Percentiles rank a stretch among this genome's conserved stretches.
These are phyloP conservation scores for Ophion slaviceki DNA, from an alignment of 2,888 invertebrate species.

Conservation along the genomic window DNA sequence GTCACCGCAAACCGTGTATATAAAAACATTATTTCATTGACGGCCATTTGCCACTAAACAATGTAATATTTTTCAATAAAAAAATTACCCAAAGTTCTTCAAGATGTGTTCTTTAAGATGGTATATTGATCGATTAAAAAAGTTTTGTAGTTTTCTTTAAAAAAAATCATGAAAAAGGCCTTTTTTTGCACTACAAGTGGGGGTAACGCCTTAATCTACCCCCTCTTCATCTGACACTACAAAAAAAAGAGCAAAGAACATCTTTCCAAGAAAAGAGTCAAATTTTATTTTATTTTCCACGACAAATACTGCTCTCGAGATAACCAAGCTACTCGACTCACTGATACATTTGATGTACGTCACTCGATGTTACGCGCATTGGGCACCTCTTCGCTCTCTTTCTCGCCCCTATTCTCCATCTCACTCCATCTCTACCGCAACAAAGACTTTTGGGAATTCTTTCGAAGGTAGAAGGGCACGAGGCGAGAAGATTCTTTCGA, in stretches of 20 bases:
- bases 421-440: not conserved
- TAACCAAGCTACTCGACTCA: not conserved
- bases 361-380: not conserved
- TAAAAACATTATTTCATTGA: too few species aligned
- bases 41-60: too few species aligned
- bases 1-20: too few species aligned
- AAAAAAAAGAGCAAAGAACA: not conserved
- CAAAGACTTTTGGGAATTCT: constrained; percentile 39
- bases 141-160: too few species aligned
- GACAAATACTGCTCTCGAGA: not conserved
- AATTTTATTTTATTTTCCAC: constrained; percentile 4
- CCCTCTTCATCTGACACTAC: too few species aligned
- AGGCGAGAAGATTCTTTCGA: constrained; percentile 8
- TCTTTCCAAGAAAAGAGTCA: not conserved
- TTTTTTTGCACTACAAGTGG: too few species aligned
- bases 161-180: too few species aligned
- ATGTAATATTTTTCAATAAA: too few species aligned
- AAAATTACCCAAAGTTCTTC: too few species aligned
- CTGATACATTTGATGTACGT: not conserved
- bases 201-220: too few species aligned
- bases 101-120: too few species aligned
- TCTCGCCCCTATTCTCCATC: not conserved
- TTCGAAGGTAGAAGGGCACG: not conserved
- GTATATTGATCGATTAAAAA: too few species aligned
- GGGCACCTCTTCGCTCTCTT: not conserved